These are phyloP conservation scores for Zosterops borbonicus DNA, from an alignment of 2,113 vertebrate genomes.

Conservation along the genomic window DNA sequence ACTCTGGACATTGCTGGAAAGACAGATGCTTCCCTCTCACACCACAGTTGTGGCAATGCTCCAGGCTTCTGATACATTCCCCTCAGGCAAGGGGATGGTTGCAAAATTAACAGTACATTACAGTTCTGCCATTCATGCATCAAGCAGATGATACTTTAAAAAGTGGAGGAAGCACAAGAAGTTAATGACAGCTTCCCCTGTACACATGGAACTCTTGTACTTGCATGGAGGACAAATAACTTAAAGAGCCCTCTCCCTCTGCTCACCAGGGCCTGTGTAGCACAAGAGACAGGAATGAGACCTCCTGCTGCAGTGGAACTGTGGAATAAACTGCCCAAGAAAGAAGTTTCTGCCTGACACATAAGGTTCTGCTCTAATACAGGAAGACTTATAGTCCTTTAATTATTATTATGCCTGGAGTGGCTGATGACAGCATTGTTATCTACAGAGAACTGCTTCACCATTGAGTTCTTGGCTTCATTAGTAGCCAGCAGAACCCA, in stretches of 20 bases:
- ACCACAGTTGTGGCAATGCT: neutral
- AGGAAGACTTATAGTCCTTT: neutral
- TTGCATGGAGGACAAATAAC: neutral
- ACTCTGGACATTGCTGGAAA: neutral
- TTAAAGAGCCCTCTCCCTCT: neutral
- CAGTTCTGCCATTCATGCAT: neutral
- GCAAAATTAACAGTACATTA: neutral
- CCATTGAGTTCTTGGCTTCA: neutral
- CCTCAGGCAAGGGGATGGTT: neutral
- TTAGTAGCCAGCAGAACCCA: neutral
- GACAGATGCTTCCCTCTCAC: neutral
- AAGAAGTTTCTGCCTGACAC: neutral
- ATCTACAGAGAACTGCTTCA: neutral
- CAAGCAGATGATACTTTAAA: neutral
- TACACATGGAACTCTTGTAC: accelerated
- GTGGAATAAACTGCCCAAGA: neutral
- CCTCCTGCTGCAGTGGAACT: neutral
- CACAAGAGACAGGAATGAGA: neutral
- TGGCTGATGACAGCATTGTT: neutral
- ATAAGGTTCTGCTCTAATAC: neutral
- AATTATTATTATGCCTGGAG: neutral
- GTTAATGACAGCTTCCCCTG: neutral
- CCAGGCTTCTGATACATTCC: neutral
- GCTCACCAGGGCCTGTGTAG: neutral
- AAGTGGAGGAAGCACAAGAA: neutral